Base-by-base conservation (phyloP, 2,888 invertebrate genomes). In the Abrostola triplasia region DNA sequence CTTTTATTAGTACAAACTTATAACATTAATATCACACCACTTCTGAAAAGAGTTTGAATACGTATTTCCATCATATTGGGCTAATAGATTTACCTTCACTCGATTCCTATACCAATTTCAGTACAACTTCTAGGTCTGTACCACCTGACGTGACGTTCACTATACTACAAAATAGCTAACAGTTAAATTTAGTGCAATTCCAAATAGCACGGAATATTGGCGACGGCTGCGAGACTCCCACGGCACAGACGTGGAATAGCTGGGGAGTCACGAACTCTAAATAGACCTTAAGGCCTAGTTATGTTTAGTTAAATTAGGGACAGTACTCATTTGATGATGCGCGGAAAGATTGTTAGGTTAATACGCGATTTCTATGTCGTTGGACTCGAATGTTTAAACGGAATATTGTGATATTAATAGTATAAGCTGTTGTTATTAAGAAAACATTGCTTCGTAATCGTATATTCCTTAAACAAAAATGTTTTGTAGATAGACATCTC, bases 251-350 rank as follows among this genome's bases (percentile, higher is more conserved):
- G 38, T 44, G 47, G 55, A 61, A 68, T 73, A 53, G 60, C 59
- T 50, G 41, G 12, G 68, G 48, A 64, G 72, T 72, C 72, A 73
- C 73, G 73, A 73, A 68, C 40, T 59, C 53, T 64, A 61, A 72
- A 73, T 67, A 58, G 57, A 72, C 72, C 67, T 72, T 60, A 68
- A 68, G 68, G 73, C 63, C 48, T 67, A 63, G 44, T 61, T 73
- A 24, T 24, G 24, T 24, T 60, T 56, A 42, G 40, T 59, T 70
- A 11, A 36, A n/a, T 49, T 49, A 49, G n/a, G 11, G 49, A 49
- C 24, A 47, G 9, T 47, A 47, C 7, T 44, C 13, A 44, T 24
- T 42, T 24, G 12, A 24, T 7, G 13, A 10, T 53, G 11, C 7
- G 9, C 13, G 10, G 24, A n/a, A 8, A 44, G 36, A 13, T 13